A percentile compares a stretch with the other conserved stretches of the same genome.
These are phyloP conservation scores for Caprella mutica DNA, from an alignment of 2,888 invertebrate genomes.

Conservation along the genomic window DNA sequence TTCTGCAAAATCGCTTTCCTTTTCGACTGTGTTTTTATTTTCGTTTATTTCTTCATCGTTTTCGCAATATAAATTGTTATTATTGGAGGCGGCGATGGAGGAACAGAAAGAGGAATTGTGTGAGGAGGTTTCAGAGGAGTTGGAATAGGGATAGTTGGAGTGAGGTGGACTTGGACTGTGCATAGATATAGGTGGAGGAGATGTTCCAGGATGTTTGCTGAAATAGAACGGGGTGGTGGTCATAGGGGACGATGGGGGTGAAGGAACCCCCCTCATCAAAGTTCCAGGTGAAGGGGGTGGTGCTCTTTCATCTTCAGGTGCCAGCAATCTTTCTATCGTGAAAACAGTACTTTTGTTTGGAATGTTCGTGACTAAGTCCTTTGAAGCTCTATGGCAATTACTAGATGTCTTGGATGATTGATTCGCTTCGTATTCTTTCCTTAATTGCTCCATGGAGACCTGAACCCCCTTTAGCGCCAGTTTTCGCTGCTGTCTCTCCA, in stretches of 20 bases:
- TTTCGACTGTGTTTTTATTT: no score
- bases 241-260: constrained; percentile 14
- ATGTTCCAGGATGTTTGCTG: no score
- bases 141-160: neutral
- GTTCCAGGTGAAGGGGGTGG: constrained; percentile 28
- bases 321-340: constrained; percentile 26
- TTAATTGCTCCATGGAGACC: constrained; percentile 71
- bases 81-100: neutral
- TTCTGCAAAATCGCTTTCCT: no score
- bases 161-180: neutral
- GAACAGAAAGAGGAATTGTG: constrained; percentile 5
- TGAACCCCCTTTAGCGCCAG: constrained; percentile 80
- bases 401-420: constrained; percentile 36
- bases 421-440: constrained; percentile 72
- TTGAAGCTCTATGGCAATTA: neutral
- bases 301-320: constrained; percentile 18
- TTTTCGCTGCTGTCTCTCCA: constrained; percentile 84
- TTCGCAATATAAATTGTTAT: no score
- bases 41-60: no score
- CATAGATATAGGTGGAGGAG: neutral
- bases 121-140: neutral
- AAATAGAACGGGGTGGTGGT: no score
- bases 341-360: constrained; percentile 21
- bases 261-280: constrained; percentile 22
- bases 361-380: constrained; percentile 12